Conservation (phyloP, 1,140 invertebrate genomes). For the Cataglyphis hispanica region DNA sequence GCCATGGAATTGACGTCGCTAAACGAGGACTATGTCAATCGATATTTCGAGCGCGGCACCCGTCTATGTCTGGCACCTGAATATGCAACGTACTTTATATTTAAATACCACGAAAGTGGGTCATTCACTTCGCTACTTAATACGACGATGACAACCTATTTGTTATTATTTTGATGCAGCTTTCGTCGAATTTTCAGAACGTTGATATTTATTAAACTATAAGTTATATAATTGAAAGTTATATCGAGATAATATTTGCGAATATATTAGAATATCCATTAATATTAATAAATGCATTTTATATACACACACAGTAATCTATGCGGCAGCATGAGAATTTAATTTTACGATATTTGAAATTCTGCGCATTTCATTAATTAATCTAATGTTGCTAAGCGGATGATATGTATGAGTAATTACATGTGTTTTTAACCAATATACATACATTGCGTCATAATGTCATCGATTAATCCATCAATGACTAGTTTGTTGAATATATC, state of each 20-base stretch:
- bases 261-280: not conserved
- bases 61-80: constrained; percentile 30
- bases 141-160: not conserved
- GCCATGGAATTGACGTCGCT: constrained; percentile 22
- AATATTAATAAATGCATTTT: not conserved
- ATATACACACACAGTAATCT: not conserved
- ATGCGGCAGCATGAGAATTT: not conserved
- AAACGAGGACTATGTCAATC: constrained; percentile 50
- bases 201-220: not conserved
- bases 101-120: constrained; percentile 40
- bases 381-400: not conserved
- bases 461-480: constrained; percentile 43
- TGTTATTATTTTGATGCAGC: not conserved
- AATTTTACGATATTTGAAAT: constrained; percentile 31
- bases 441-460: not conserved
- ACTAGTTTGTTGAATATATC: not conserved
- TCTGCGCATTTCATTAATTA: constrained; percentile 47
- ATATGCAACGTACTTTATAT: constrained; percentile 55
- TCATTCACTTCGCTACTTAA: not conserved
- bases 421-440: constrained; percentile 18
- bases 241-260: constrained; percentile 17
- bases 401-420: constrained; percentile 45
- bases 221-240: constrained; percentile 17
- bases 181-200: not conserved
- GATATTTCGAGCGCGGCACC: constrained; percentile 36